A percentile compares a stretch with the other conserved stretches of the same genome.
Conservation (phyloP, 2,888 invertebrate species). For the Metallyticus violacea region DNA sequence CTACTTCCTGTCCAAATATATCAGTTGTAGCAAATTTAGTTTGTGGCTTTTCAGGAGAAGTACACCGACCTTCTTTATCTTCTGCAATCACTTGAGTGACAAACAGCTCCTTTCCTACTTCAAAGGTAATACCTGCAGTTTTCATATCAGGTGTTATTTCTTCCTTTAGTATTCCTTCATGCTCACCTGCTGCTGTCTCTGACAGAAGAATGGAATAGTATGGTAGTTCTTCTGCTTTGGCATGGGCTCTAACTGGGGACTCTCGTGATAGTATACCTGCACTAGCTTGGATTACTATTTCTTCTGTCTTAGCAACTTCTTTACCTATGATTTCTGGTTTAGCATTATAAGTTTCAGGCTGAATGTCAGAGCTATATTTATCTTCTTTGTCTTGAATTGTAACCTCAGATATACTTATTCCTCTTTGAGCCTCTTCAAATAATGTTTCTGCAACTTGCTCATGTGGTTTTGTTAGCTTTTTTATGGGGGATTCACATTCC, state of each 20-base stretch:
- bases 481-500: slow-evolving; percentile 57
- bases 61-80: slow-evolving; percentile 46
- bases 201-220: slow-evolving; percentile 52
- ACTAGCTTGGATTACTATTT: slow-evolving; percentile 49
- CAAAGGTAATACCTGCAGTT: slow-evolving; percentile 47
- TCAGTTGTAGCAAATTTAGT: slow-evolving; percentile 45
- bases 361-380: slow-evolving; percentile 42
- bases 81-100: slow-evolving; percentile 51
- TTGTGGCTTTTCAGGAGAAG: slow-evolving; percentile 42
- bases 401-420: slow-evolving; percentile 42
- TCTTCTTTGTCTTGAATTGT: slow-evolving; percentile 39
- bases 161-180: slow-evolving; percentile 47
- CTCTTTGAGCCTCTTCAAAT: slow-evolving; percentile 44
- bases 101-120: slow-evolving; percentile 44
- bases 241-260: slow-evolving; percentile 49
- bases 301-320: slow-evolving; percentile 53
- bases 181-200: slow-evolving; percentile 46
- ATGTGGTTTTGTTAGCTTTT: slow-evolving; percentile 46
- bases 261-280: slow-evolving; percentile 48
- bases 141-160: slow-evolving; percentile 44
- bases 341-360: slow-evolving; percentile 48
- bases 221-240: slow-evolving; percentile 51
- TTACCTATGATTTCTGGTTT: slow-evolving; percentile 49
- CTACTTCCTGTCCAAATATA: slow-evolving; percentile 48
- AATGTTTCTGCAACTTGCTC: slow-evolving; percentile 48